Evolutionary conservation across 2,113 vertebrate species (phyloP), one percentile per base, ranked within the genome.

Genomic region (Aspiorhynchus laticeps): DNA sequence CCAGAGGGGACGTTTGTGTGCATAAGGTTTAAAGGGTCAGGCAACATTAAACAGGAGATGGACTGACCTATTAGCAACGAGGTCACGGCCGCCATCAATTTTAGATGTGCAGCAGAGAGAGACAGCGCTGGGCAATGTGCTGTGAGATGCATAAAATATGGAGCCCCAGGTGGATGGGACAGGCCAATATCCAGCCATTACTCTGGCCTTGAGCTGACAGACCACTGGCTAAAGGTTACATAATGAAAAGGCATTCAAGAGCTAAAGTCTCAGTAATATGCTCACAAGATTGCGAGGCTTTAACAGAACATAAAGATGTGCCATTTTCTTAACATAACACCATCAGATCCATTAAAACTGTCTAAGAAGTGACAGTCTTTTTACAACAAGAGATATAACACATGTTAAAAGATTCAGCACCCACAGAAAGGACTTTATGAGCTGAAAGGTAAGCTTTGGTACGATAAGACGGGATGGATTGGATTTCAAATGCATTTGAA

Each of bases 51-150:
- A 77, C 86, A 71, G 0, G 4, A 85, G 36, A 85, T 67, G 48
- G 85, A 79, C 77, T 19, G 87, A 88, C 56, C 15, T 8, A 81
- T 63, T 80, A 88, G 85, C 77, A 77, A 51, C 86, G 79, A 91
- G 92, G 89, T 76, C 89, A 38, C 61, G 14, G 89, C 41, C 48
- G 83, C 82, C 88, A 94, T 94, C 91, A 95, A 95, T 94, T 94
- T 93, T 94, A 90, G 88, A 95, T 94, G 89, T 92, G 46, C 31
- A 84, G 43, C 65, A 56, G 65, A 53, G 67, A 56, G 65, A 46
- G 43, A 88, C 61, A 88, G 46, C 12, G 11, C 46, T 48, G 46
- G 46, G 46, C 46, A 48, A 48, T 48, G 65, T 69, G 88, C 24
- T 73, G 1, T 65, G 76, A 91, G 90, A 89, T 90, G 87, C 88